These are phyloP conservation scores for Caenorhabditis virilis DNA, from an alignment of 2,888 invertebrate genomes.

Conservation along the genomic window DNA sequence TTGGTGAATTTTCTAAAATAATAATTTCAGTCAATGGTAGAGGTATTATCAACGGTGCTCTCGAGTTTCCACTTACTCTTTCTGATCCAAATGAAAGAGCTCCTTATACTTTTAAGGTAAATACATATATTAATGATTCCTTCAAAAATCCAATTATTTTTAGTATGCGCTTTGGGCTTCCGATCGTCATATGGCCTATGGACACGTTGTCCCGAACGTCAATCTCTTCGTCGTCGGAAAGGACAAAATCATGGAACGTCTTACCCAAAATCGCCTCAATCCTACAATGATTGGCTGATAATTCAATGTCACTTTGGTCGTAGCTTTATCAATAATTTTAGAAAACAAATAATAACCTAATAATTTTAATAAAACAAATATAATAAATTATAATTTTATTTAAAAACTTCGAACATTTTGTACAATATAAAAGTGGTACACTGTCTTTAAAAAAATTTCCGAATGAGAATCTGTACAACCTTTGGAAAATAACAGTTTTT, in stretches of 20 bases:
- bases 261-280: constrained; percentile 49
- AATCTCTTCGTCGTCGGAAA: constrained; percentile 49
- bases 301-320: not conserved
- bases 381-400: too few relatives aligned
- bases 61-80: constrained; percentile 39
- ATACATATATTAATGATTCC: not conserved
- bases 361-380: too few relatives aligned
- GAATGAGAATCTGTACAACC: too few relatives aligned
- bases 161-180: constrained; percentile 29
- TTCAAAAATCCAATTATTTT: not conserved
- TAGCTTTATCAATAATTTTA: not conserved
- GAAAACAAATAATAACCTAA: not conserved
- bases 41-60: constrained; percentile 21
- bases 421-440: not conserved
- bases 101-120: constrained; percentile 19
- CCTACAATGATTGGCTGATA: constrained; percentile 53
- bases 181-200: constrained; percentile 42
- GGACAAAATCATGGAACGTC: constrained; percentile 51
- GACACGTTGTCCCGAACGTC: constrained; percentile 54
- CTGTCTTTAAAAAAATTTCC: not conserved
- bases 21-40: constrained; percentile 12
- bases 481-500: too few relatives aligned
- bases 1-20: not conserved
- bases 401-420: not conserved
- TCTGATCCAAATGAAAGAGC: constrained; percentile 34